Evolutionary conservation across 2,113 vertebrate species (phyloP).

Genomic region (Cnemophilus loriae): DNA sequence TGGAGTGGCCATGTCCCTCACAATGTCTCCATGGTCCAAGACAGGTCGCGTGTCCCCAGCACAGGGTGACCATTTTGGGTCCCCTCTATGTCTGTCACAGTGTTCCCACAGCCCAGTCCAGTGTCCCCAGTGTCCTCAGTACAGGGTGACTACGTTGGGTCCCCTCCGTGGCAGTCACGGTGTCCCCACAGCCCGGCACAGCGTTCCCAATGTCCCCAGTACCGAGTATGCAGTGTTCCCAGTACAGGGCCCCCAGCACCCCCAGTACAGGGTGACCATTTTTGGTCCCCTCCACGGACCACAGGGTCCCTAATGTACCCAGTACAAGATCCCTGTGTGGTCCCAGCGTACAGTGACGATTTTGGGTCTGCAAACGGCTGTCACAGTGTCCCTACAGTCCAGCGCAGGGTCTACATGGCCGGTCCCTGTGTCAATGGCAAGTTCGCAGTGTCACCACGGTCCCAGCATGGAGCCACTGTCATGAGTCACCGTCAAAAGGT

Average conservation of each 20-base stretch:
- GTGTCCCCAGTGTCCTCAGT: background rate
- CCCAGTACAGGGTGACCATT: background rate
- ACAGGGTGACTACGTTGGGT: too few relatives aligned
- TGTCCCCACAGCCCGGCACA: too few relatives aligned
- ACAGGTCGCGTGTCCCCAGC: background rate
- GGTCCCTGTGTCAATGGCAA: too few relatives aligned
- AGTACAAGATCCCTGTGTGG: too few relatives aligned
- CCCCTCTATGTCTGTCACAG: background rate
- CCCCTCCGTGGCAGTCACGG: too few relatives aligned
- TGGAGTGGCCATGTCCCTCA: fast-evolving
- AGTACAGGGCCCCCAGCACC: background rate
- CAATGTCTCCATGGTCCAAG: fast-evolving
- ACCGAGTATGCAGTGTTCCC: fast-evolving
- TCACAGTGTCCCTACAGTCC: background rate
- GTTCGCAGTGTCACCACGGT: fast-evolving
- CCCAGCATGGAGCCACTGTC: too few relatives aligned
- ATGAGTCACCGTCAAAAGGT: background rate
- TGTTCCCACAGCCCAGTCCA: background rate
- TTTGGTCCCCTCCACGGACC: background rate
- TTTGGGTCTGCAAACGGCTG: too few relatives aligned
- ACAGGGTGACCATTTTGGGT: background rate
- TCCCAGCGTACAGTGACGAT: background rate
- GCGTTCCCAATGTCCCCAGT: too few relatives aligned
- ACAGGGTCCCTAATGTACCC: background rate
- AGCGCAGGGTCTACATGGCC: background rate